Conservation (phyloP, 2,113 vertebrate genomes). For the Plecotus auritus region DNA sequence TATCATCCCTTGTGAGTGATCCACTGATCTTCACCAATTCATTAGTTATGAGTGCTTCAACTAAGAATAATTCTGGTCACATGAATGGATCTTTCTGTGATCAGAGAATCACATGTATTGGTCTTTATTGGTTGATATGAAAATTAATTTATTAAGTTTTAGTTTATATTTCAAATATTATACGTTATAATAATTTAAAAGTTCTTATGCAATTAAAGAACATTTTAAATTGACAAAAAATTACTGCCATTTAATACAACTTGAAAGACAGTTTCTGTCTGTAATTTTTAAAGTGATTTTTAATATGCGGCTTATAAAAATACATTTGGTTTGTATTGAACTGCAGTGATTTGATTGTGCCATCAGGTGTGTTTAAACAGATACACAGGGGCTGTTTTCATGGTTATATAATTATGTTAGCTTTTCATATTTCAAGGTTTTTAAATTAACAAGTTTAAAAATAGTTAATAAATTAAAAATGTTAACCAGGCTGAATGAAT, state of each 20-base stretch:
- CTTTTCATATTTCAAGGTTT: not conserved
- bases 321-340: constrained; percentile 19
- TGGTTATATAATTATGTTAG: not conserved
- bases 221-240: not conserved
- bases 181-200: not conserved
- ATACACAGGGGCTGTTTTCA: not conserved
- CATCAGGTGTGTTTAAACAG: not conserved
- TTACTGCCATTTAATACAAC: not conserved
- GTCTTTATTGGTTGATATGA: not conserved
- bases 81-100: not conserved
- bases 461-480: not conserved
- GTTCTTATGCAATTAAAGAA: not conserved
- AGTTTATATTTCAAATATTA: not conserved
- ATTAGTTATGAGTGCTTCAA: not conserved
- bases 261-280: not conserved
- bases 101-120: not conserved
- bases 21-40: not conserved
- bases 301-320: not conserved
- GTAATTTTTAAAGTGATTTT: constrained; percentile 12
- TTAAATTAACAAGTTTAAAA: constrained; percentile 11
- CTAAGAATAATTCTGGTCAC: not conserved
- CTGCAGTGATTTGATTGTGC: not conserved
- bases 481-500: not conserved
- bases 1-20: not conserved
- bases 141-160: constrained; percentile 27